phyloP scores from a whole-genome alignment of 2,888 invertebrate genomes.

The Machimus rusticus region DNA sequence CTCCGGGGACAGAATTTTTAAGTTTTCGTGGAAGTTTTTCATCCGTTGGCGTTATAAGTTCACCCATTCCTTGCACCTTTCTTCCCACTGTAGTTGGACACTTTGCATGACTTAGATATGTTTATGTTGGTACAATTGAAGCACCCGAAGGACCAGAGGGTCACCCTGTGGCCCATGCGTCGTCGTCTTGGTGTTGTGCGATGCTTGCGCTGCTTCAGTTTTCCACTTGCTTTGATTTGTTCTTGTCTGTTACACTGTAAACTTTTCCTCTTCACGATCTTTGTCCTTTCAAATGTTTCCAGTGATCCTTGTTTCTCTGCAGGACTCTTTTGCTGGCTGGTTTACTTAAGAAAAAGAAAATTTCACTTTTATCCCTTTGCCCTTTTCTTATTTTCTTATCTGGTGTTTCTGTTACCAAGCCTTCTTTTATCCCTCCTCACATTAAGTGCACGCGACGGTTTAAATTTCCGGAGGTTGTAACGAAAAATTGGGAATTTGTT shows the following conservation, averaged over 20 bases:
- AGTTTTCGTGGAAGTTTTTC: neutral
- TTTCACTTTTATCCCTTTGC: neutral
- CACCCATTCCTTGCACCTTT: neutral
- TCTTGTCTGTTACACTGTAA: neutral
- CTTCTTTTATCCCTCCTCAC: neutral
- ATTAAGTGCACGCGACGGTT: neutral
- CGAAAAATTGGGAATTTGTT: neutral
- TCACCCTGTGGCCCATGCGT: neutral
- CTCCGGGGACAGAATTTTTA: neutral
- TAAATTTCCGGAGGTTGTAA: neutral
- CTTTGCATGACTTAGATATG: neutral
- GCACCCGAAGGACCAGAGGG: neutral
- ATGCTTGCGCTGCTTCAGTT: neutral
- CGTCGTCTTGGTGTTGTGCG: neutral
- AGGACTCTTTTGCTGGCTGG: neutral
- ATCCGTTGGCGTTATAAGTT: neutral
- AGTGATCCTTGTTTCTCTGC: neutral
- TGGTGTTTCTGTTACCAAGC: neutral
- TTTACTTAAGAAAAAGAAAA: neutral
- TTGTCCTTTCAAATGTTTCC: neutral
- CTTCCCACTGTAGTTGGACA: neutral
- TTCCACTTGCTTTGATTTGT: neutral
- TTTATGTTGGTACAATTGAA: neutral
- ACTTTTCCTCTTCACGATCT: neutral
- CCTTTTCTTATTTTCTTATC: neutral